Evolutionary conservation across 2,888 invertebrate species (phyloP).

Genomic region (Thecocarcelia acutangulata): DNA sequence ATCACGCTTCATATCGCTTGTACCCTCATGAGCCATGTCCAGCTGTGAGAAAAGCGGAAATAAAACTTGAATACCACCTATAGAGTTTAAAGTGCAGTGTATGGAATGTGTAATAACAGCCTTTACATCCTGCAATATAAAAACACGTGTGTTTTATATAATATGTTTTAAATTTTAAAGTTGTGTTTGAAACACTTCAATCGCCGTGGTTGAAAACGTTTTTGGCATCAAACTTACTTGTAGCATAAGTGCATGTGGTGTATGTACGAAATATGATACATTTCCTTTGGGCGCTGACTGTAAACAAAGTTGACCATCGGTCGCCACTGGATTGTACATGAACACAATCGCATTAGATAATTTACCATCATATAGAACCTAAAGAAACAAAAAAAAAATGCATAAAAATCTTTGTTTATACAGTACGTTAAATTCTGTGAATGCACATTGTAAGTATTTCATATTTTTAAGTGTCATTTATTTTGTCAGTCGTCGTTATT

Average conservation of each 20-base stretch:
- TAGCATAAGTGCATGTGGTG: conserved; percentile 99
- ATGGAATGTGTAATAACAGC: conserved; percentile 99
- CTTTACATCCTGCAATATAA: conserved; percentile 93
- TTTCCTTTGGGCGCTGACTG: conserved; percentile 99
- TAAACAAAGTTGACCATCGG: conserved; percentile 98
- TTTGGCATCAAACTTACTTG: conserved; percentile 85
- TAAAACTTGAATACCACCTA: conserved; percentile 98
- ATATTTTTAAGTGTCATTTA: neutral
- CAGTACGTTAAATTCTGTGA: too few relatives aligned
- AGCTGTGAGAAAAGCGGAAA: conserved; percentile 99
- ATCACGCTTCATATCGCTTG: conserved; percentile 91
- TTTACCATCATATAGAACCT: conserved; percentile 99
- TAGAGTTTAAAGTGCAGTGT: conserved; percentile 98
- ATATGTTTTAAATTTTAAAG: neutral
- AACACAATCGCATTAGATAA: conserved; percentile 98
- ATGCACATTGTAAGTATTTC: neutral
- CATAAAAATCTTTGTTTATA: neutral
- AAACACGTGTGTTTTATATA: conserved; percentile 16
- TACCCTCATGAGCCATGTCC: conserved; percentile 94
- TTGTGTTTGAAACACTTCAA: too few relatives aligned
- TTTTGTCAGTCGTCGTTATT: too few relatives aligned
- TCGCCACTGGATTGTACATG: conserved; percentile 99
- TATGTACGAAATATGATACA: conserved; percentile 98
- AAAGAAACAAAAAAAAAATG: conserved; percentile 70
- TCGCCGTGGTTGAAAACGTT: too few relatives aligned